Conservation (phyloP, 2,888 invertebrate species). For the Cerceris ruficornis region DNA sequence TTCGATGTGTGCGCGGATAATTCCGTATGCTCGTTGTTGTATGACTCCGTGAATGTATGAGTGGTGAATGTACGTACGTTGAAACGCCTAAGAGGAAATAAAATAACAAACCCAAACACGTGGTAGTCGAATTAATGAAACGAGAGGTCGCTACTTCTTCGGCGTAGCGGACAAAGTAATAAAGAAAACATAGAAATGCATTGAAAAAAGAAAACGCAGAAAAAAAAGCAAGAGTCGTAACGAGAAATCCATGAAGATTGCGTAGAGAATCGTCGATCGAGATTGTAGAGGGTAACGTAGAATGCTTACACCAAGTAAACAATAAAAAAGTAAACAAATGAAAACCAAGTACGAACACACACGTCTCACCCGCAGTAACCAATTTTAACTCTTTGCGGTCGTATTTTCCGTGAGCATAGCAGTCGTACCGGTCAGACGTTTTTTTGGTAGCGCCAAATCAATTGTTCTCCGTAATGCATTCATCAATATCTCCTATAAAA, state of each 20-base stretch:
- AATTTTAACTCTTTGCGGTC: slow-evolving; percentile 11
- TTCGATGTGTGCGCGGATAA: background rate
- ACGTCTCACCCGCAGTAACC: slow-evolving; percentile 50
- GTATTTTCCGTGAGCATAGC: too few species aligned
- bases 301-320: slow-evolving; percentile 40
- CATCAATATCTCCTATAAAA: too few species aligned
- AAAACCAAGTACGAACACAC: slow-evolving; percentile 31
- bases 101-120: background rate
- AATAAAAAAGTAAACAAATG: slow-evolving; percentile 12
- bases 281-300: slow-evolving; percentile 53
- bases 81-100: slow-evolving; percentile 7
- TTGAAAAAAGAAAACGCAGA: slow-evolving; percentile 27
- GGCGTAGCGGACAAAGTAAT: slow-evolving; percentile 30
- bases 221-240: slow-evolving; percentile 23
- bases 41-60: slow-evolving; percentile 4
- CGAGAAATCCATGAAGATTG: slow-evolving; percentile 38
- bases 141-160: slow-evolving; percentile 42
- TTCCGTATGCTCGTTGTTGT: background rate
- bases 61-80: slow-evolving; percentile 22
- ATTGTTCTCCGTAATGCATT: too few species aligned
- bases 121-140: slow-evolving; percentile 33
- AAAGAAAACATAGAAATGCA: background rate
- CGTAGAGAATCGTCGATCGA: slow-evolving; percentile 42
- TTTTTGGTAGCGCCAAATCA: too few species aligned
- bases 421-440: too few species aligned